Conservation (phyloP, 2,797 vertebrate genomes). For the Sus cebifrons region DNA sequence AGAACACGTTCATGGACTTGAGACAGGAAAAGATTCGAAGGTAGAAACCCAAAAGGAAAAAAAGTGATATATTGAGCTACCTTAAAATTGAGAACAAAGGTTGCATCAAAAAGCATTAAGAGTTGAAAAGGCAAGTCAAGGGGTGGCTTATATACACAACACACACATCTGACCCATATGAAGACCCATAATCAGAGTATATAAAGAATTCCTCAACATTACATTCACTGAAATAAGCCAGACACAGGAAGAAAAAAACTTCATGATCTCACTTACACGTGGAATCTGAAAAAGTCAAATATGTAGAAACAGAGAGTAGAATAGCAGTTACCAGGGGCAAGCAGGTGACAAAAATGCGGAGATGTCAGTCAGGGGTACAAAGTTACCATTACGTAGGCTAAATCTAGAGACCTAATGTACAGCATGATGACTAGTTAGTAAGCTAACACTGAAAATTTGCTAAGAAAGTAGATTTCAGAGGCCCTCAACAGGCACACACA, state of each 20-base stretch:
- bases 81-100: not conserved
- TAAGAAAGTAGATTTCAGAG: not conserved
- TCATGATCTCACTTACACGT: not conserved
- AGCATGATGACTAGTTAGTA: not conserved
- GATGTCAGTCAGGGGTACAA: not conserved
- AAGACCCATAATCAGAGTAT: not conserved
- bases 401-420: not conserved
- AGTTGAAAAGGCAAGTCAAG: not conserved
- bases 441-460: not conserved
- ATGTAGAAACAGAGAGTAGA: not conserved
- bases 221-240: not conserved
- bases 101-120: constrained; percentile 18
- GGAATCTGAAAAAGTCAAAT: not conserved
- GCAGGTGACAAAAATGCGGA: not conserved
- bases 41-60: not conserved
- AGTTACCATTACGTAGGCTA: not conserved
- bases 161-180: no score
- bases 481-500: not conserved
- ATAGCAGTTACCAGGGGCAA: not conserved
- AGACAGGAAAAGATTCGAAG: constrained; percentile 7
- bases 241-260: not conserved
- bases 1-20: not conserved
- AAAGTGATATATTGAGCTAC: not conserved
- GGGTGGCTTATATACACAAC: not conserved
- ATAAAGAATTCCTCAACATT: not conserved